Evolutionary conservation across 2,888 invertebrate species (phyloP).

Genomic region (Cyaniris semiargus): DNA sequence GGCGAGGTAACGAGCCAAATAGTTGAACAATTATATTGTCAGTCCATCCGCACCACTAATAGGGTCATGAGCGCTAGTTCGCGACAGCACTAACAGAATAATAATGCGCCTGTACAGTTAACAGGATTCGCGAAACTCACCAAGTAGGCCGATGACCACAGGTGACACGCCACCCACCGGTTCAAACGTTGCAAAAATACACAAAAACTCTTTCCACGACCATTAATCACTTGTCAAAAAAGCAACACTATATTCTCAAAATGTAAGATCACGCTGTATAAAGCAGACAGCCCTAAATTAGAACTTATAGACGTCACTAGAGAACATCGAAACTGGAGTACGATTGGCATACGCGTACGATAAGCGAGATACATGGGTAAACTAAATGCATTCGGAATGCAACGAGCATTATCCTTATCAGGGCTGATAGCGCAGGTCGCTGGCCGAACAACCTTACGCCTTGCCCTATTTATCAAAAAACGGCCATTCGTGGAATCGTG

Average conservation of each 20-base stretch:
- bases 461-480: conserved; percentile 54
- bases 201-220: conserved; percentile 47
- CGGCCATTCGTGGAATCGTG: background rate
- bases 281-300: background rate
- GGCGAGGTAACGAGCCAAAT: background rate
- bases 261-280: background rate
- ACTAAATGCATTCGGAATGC: conserved; percentile 63
- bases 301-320: background rate
- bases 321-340: background rate
- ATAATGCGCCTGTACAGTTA: conserved; percentile 75
- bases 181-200: conserved; percentile 52
- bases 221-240: background rate
- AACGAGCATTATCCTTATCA: conserved; percentile 59
- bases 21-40: conserved; percentile 30
- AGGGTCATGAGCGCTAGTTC: conserved; percentile 61
- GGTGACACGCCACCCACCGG: conserved; percentile 54
- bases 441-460: conserved; percentile 54
- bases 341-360: conserved; percentile 35
- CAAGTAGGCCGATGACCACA: conserved; percentile 76
- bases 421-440: conserved; percentile 63
- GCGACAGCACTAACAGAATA: conserved; percentile 73
- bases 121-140: conserved; percentile 78
- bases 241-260: background rate
- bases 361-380: conserved; percentile 56
- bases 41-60: conserved; percentile 39